Conservation (phyloP, 2,113 vertebrate genomes). For the Myotis brandtii region DNA sequence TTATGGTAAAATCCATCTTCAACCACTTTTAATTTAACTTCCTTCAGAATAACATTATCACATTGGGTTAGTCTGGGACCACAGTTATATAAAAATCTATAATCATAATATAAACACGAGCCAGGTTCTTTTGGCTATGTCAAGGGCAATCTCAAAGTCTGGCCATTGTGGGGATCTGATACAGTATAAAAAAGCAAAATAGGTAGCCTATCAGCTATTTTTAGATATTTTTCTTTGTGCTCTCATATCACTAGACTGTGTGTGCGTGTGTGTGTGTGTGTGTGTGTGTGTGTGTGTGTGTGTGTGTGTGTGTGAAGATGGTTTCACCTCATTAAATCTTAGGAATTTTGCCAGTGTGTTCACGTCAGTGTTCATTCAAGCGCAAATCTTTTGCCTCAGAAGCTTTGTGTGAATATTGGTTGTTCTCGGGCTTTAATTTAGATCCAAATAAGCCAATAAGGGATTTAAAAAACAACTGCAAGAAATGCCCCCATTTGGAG, state of each 20-base stretch:
- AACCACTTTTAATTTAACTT: not conserved
- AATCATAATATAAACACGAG: not conserved
- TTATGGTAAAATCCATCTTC: not conserved
- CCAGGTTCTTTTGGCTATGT: not conserved
- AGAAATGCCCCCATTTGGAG: not conserved
- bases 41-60: not conserved
- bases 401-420: conserved; percentile 8
- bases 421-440: conserved; percentile 42
- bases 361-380: conserved; percentile 31
- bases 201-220: not conserved
- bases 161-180: not conserved
- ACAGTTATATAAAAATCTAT: not conserved
- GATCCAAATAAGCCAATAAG: not conserved
- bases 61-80: not conserved
- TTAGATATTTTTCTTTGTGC: conserved; percentile 15
- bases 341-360: conserved; percentile 56
- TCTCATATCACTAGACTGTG: not conserved
- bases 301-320: not conserved
- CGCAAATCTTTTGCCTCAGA: conserved; percentile 24
- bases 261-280: not conserved
- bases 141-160: not conserved
- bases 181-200: not conserved
- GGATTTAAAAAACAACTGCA: conserved; percentile 9
- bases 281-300: no score
- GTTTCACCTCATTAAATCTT: conserved; percentile 43